Base-by-base conservation (phyloP, 2,113 vertebrate genomes). In the Dromaius novaehollandiae region DNA sequence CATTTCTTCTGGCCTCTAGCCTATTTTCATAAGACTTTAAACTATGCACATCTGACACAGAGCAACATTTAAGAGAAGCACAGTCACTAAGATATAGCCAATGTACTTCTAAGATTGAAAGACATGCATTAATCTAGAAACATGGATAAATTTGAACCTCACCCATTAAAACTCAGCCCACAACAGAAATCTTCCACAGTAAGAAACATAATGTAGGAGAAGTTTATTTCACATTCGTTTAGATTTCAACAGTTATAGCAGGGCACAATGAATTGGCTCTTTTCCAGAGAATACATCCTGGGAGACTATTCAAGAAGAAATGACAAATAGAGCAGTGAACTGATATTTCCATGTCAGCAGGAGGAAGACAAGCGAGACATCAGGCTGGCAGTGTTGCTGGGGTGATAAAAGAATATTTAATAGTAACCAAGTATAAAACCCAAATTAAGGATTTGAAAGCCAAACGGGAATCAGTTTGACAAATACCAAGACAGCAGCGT, bases 361-460 rank as follows among this genome's bases (percentile, higher is more conserved):
- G 32, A 89, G 56, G 66, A 92, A 84, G 74, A 93, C 40, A 87
- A 90, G 83, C 6, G 5, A 95, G 63, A 89, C 75, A 75, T 76
- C 0, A 0, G 50, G 56, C 74, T 93, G 77, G 78, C 56, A 91
- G 38, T 42, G 34, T 53, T 92, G 77, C 83, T 91, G 65, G 18
- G 30, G 61, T 87, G 90, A 77, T 81, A 89, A 86, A 95, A 96
- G 16, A 14, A 69, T 79, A 89, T 42, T 82, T 87, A 91, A 92
- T 5, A 74, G 36, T 53, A 94, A 86, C 55, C 64, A 82, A 82
- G n/a, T 86, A 84, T 64, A 90, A 95, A 94, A 86, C 7, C 12
- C 75, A 96, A 87, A 96, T 86, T 56, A 95, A 91, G 36, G 42
- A 94, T 61, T 66, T 93, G 91, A 88, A 85, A 97, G 42, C 48